Evolutionary conservation across 1,140 invertebrate genomes (phyloP).

Genomic region (Drosophila navojoa): DNA sequence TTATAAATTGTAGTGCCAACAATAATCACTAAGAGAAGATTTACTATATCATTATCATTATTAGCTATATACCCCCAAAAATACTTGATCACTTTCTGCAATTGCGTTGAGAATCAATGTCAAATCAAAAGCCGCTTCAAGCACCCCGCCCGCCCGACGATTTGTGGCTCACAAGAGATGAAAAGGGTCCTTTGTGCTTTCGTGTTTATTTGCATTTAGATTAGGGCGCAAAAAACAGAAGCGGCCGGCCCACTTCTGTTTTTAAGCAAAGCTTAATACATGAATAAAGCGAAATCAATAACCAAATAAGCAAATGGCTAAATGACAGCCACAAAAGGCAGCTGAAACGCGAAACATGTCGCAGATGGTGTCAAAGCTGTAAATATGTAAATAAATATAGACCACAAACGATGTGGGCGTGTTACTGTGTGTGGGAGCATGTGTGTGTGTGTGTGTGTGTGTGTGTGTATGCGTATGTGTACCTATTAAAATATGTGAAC

Average conservation of each 20-base stretch:
- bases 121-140: slow-evolving; percentile 13
- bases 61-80: neutral
- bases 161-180: slow-evolving; percentile 8
- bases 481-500: slow-evolving; percentile 70
- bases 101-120: neutral
- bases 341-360: slow-evolving; percentile 62
- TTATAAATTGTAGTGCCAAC: too few species aligned
- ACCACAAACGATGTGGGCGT: slow-evolving; percentile 46
- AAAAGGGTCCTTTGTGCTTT: slow-evolving; percentile 14
- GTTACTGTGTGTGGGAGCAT: slow-evolving; percentile 3
- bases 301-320: slow-evolving; percentile 29
- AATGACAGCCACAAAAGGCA: slow-evolving; percentile 54
- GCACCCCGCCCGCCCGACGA: slow-evolving; percentile 4
- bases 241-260: neutral
- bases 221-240: slow-evolving; percentile 26
- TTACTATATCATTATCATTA: neutral
- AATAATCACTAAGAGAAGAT: too few species aligned
- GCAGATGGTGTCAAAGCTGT: slow-evolving; percentile 63
- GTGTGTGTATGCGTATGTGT: slow-evolving; percentile 4
- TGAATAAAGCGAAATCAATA: slow-evolving; percentile 51
- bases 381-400: slow-evolving; percentile 75
- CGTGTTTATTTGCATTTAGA: slow-evolving; percentile 42
- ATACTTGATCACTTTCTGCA: neutral
- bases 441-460: slow-evolving; percentile 5
- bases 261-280: slow-evolving; percentile 32